phyloP scores from a whole-genome alignment of 2,113 vertebrate species.

The Ardeotis arabs region DNA sequence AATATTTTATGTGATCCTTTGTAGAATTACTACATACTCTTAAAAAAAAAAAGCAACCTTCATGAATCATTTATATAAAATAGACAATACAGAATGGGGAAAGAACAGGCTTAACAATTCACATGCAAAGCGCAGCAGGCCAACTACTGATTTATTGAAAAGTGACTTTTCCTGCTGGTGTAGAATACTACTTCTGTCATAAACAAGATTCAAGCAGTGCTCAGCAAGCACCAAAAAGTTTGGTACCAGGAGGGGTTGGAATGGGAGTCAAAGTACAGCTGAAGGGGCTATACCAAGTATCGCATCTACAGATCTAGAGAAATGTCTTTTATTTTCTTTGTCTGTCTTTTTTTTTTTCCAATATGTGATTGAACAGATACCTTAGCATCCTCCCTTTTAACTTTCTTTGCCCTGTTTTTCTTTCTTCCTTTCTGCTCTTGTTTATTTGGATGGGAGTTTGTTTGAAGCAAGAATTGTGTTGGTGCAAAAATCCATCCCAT shows the following conservation, averaged over 20 bases:
- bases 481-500: not conserved
- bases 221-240: not conserved
- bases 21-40: not conserved
- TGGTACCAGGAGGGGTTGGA: not conserved
- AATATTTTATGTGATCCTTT: constrained; percentile 34
- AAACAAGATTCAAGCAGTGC: not conserved
- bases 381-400: not conserved
- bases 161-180: not conserved
- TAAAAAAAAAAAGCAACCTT: not conserved
- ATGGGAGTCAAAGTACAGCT: not conserved
- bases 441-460: not conserved
- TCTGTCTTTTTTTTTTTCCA: too few relatives aligned
- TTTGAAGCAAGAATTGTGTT: not conserved
- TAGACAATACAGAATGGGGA: not conserved
- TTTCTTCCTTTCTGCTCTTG: not conserved
- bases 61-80: not conserved
- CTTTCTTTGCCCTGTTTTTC: not conserved
- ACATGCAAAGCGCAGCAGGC: not conserved
- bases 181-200: not conserved
- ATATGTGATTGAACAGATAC: not conserved
- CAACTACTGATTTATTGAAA: not conserved
- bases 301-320: not conserved
- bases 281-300: not conserved
- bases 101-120: not conserved
- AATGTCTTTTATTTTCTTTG: too few relatives aligned